Base-by-base conservation (phyloP, 2,888 invertebrate genomes). In the Nomada fucata region DNA sequence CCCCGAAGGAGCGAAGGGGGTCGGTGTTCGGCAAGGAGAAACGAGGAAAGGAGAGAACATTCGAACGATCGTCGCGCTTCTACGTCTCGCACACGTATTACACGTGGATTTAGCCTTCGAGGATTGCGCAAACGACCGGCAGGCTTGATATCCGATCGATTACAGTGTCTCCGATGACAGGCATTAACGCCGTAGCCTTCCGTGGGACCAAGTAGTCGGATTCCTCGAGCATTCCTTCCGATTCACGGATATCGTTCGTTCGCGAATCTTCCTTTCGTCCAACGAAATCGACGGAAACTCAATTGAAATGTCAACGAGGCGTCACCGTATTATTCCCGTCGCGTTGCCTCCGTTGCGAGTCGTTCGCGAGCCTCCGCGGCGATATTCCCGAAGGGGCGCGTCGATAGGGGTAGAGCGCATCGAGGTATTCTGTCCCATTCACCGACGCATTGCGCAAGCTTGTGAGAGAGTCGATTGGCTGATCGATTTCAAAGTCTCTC, bases 401-500 rank as follows among this genome's bases (percentile, higher is more conserved):
- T 74, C 36, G 70, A 79, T 79, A 67, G 63, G 67, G 68, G 72
- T 67, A 74, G 20, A 53, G 57, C 57, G 50, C 69, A 75, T 79
- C 78, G 80, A 77, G 69, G 69, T 71, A 80, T 77, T 78, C 69
- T 65, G 84, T 80, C 82, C 79, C 82, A 65, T 79, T 86, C 84
- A 69, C 68, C 76, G 83, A 47, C 64, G 78, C 59, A 79, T 88
- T 88, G 86, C 83, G 79, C 80, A 88, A 88, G 76, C 76, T 59
- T 73, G 82, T 60, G 79, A 85, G 85, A 84, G 81, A 82, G 72
- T 53, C 79, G 85, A 85, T 86, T 83, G 82, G 79, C 86, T 79
- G 91, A 92, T 92, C 90, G 85, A 88, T 92, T 91, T 90, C 91
- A 91, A 91, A 90, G 89, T 91, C 88, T 75, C 81, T 90, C 87